Evolutionary conservation across 2,888 invertebrate species (phyloP), one percentile per base, ranked within the genome.

Genomic region (Protodeltote pygarga): DNA sequence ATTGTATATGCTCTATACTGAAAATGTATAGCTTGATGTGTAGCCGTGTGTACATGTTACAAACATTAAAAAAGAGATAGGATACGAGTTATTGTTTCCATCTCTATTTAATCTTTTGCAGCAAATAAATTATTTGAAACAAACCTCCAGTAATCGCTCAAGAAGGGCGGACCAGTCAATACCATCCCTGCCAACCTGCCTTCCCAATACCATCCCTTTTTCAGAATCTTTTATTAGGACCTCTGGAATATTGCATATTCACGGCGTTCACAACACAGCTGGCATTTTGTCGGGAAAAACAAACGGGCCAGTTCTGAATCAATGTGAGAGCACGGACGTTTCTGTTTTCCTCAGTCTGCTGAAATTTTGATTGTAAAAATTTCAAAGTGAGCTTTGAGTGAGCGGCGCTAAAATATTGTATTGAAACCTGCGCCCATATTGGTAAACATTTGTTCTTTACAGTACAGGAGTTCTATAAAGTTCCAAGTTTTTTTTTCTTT

Each of bases 241-340:
- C 55, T 49, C 67, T 79, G 79, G 83, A 85, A 85, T 83, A 85
- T 85, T 83, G 81, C 81, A 82, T 82, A 82, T 83, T 79, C 79
- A 77, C 75, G 73, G 61, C 65, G 81, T 83, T 79, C 79, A 77
- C 75, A 73, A 61, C 65, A 65, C 79, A 81, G 77, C 76, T 77
- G 82, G 73, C 66, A 69, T 73, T 74, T 72, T 59, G 66, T 63
- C 58, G 60, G 57, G 27, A 60, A 71, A 73, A 75, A 75, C 68
- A 65, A 52, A 61, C 58, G 62, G 52, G 35, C 45, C 52, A 55
- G 73, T 68, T 75, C 58, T 63, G 65, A 75, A 77, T 75, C 77
- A 76, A 76, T 77, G 70, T 61, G 49, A 20, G 40, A 38, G 48
- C 35, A 49, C 34, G 25, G 44, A 37, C 46, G 57, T 58, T 31